A percentile compares a stretch with the other conserved stretches of the same genome.
phyloP scores from a whole-genome alignment of 2,797 vertebrate species.

The Crotalus adamanteus region DNA sequence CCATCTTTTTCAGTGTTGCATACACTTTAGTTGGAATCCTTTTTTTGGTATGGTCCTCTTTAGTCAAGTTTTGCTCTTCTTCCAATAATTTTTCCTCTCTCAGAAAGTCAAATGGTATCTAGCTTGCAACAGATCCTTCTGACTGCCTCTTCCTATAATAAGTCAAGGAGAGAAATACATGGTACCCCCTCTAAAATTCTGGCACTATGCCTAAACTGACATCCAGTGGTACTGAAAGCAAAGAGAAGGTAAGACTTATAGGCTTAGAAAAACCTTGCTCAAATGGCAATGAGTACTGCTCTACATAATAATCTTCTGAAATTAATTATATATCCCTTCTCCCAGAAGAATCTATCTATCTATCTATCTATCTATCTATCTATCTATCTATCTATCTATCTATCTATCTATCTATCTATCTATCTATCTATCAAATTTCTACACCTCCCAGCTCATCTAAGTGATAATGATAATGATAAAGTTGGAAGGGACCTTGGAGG shows the following conservation, averaged over 20 bases:
- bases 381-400: too few species aligned
- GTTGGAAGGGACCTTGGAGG: too few species aligned
- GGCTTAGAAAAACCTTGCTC: not conserved
- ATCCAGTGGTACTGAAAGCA: not conserved
- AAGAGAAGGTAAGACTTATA: not conserved
- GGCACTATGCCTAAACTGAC: not conserved
- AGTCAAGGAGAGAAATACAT: not conserved
- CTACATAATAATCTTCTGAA: not conserved
- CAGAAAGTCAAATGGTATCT: too few species aligned
- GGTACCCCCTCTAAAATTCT: not conserved
- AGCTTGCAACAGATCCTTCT: not conserved
- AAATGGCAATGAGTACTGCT: not conserved
- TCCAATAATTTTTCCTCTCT: too few species aligned
- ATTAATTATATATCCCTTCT: not conserved
- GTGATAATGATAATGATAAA: not conserved
- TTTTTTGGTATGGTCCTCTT: too few species aligned
- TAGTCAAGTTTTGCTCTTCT: too few species aligned
- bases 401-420: too few species aligned
- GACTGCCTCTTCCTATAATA: not conserved
- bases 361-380: too few species aligned
- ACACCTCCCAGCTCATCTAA: not conserved
- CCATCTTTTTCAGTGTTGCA: too few species aligned
- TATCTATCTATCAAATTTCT: not conserved
- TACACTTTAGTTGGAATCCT: too few species aligned
- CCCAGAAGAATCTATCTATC: not conserved